Evolutionary conservation across 2,113 vertebrate species (phyloP), one percentile per base, ranked within the genome.

Genomic region (Cisticola juncidis): DNA sequence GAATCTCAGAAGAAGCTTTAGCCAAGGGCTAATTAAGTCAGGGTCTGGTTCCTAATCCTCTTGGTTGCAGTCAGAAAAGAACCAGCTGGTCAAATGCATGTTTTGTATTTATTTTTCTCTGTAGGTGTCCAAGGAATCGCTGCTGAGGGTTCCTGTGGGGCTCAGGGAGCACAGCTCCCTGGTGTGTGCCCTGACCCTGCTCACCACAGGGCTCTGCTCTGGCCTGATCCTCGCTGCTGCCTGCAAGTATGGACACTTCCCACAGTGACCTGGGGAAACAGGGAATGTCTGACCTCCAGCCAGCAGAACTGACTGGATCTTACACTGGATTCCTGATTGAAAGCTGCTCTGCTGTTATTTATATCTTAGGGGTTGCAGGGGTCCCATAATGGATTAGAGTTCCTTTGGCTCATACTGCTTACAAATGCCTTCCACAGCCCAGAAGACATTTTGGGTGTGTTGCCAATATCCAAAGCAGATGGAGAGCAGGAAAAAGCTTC

Each of bases 101-200:
- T 84, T 64, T 58, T 36, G 3, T 3, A 4, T 74, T 35, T 86
- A 4, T 95, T 95, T 93, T 60, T 88, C 47, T 84, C 73, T 76
- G 29, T 64, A 99, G 99, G 95, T 89, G 14, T 60, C 14, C 7
- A 92, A 97, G 51, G 96, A 95, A 15, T 9, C 36, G 31, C 81
- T 84, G 64, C 87, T 99, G 24, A 97, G 97, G 60, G 70, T 99
- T 81, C 99, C 99, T 36, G 99, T 99, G 53, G 99, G 99, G 22
- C 98, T 99, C 38, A 98, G 95, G 51, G 95, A 98, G 21, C 96
- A 98, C 24, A 87, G 73, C 68, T 38, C 53, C 26, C 85, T 97
- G 10, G 98, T 99, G 33, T 99, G 98, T 56, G 97, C 85, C 5
- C 91, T 97, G 86, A 99, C 99, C 47, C 96, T 99, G 79, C 97